A percentile compares a stretch with the other conserved stretches of the same genome.
Evolutionary conservation across 2,797 vertebrate species (phyloP).

Genomic region (Pantherophis vulpinus): DNA sequence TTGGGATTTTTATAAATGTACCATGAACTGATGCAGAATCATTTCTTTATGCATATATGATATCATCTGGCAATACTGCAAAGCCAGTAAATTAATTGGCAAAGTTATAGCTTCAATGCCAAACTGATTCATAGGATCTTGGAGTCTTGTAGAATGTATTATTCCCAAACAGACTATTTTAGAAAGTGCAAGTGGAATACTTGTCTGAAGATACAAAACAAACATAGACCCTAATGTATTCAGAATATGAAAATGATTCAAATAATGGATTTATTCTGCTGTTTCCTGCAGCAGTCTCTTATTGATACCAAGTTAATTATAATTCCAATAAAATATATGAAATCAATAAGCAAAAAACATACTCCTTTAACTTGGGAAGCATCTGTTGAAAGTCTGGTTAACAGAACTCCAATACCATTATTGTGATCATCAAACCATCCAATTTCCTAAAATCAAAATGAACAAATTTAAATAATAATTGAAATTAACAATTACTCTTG

Average conservation of each 20-base stretch:
- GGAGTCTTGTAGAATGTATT: not conserved
- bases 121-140: not conserved
- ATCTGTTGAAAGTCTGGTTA: constrained; percentile 79
- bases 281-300: not conserved
- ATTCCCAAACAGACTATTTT: not conserved
- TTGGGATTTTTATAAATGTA: not conserved
- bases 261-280: not conserved
- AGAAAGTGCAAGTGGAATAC: not conserved
- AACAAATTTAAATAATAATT: not conserved
- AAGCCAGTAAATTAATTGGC: not conserved
- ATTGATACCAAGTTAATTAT: not conserved
- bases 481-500: not conserved
- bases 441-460: constrained; percentile 62
- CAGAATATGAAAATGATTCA: not conserved
- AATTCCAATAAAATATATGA: constrained; percentile 17
- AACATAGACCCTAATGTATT: not conserved
- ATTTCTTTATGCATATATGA: not conserved
- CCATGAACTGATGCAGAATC: not conserved
- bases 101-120: not conserved
- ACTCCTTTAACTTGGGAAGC: constrained; percentile 80
- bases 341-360: constrained; percentile 24
- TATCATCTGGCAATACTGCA: not conserved
- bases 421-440: constrained; percentile 79
- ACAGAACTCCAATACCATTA: constrained; percentile 74
- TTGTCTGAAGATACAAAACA: not conserved